Evolutionary conservation across 2,113 vertebrate species (phyloP).

Genomic region (Engystomops pustulosus): DNA sequence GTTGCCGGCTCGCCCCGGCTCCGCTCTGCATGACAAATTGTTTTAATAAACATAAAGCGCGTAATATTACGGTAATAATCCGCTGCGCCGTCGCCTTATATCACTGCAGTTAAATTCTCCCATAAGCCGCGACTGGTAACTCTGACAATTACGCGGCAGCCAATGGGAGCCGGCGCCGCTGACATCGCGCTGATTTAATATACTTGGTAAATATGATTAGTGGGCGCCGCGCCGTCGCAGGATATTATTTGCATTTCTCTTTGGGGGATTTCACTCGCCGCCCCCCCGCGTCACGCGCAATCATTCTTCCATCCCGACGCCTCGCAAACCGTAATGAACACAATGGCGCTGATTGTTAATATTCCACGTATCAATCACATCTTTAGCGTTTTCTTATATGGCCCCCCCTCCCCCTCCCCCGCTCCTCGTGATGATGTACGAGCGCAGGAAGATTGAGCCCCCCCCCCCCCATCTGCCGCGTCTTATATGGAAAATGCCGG

Average conservation of each 20-base stretch:
- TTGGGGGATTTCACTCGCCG: constrained; percentile 91
- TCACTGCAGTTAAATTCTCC: constrained; percentile 99
- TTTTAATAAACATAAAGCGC: constrained; percentile 99
- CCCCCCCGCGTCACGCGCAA: constrained; percentile 80
- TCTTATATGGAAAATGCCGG: constrained; percentile 90
- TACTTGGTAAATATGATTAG: constrained; percentile 99
- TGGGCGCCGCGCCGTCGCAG: constrained; percentile 97
- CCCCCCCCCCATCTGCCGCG: constrained; percentile 72
- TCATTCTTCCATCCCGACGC: constrained; percentile 76
- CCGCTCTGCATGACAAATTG: constrained; percentile 99
- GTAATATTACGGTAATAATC: constrained; percentile 99
- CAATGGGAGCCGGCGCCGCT: constrained; percentile 90
- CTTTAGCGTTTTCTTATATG: constrained; percentile 72
- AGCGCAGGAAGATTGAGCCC: constrained; percentile 75
- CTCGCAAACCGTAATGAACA: constrained; percentile 89
- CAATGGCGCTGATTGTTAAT: constrained; percentile 88
- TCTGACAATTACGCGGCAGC: constrained; percentile 95
- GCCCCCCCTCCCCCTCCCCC: constrained; percentile 62
- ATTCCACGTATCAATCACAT: constrained; percentile 90
- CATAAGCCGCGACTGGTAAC: constrained; percentile 92
- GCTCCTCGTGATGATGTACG: constrained; percentile 80
- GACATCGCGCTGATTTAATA: constrained; percentile 99
- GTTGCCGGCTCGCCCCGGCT: constrained; percentile 94
- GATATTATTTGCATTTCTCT: constrained; percentile 99
- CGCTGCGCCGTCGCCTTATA: constrained; percentile 98